These are phyloP conservation scores for Chloropsis cyanopogon DNA, from an alignment of 2,113 vertebrate genomes.

Conservation along the genomic window DNA sequence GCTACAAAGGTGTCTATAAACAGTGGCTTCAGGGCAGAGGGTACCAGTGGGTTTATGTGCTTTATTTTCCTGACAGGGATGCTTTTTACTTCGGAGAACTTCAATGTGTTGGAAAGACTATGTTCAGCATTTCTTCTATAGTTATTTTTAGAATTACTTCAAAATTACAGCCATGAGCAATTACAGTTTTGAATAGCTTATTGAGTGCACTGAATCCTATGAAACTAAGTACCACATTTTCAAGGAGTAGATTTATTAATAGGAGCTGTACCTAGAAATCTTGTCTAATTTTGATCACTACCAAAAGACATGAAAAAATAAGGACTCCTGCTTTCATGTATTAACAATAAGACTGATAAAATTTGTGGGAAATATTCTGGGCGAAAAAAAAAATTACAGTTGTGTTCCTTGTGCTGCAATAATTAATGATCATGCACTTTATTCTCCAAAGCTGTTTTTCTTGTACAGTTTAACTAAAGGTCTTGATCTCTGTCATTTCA, in stretches of 20 bases:
- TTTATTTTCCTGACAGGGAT: neutral
- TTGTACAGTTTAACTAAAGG: conserved; percentile 10
- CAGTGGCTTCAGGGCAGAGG: neutral
- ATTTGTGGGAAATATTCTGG: neutral
- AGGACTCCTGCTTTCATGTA: neutral
- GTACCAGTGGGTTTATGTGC: neutral
- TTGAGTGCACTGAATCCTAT: neutral
- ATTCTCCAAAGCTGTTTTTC: conserved; percentile 27
- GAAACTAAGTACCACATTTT: conserved; percentile 8
- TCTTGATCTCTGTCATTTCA: neutral
- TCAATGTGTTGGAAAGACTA: neutral
- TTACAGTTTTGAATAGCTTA: neutral
- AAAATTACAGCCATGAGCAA: conserved; percentile 21
- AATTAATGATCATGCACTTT: conserved; percentile 12
- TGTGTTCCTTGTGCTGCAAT: neutral
- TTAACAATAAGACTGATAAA: neutral
- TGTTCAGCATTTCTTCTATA: neutral
- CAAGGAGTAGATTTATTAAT: conserved; percentile 37
- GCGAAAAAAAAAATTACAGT: conserved; percentile 41
- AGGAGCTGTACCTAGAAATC: conserved; percentile 43
- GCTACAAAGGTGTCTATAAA: neutral
- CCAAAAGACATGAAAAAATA: neutral
- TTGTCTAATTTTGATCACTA: conserved; percentile 10
- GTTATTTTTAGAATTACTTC: neutral
- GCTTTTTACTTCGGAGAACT: neutral